Percentiles rank a stretch among this genome's conserved stretches.
phyloP scores from a whole-genome alignment of 2,888 invertebrate species.

The Agriotes lineatus region DNA sequence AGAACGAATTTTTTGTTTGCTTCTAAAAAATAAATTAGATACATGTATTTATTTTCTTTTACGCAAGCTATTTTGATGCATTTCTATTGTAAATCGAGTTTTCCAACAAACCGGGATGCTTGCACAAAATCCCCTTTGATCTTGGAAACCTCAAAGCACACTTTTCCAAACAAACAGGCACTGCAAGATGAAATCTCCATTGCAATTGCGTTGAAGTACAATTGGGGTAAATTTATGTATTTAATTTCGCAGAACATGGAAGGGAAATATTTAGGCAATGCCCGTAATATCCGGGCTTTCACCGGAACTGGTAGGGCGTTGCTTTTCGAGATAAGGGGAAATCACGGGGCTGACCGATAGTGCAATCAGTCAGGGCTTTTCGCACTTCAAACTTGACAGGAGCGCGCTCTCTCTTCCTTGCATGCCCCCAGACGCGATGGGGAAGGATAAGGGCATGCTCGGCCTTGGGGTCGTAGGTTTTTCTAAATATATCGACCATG shows the following conservation, averaged over 20 bases:
- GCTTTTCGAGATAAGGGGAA: constrained; percentile 35
- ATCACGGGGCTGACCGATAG: constrained; percentile 30
- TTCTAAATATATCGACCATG: constrained; percentile 15
- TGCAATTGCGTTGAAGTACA: constrained; percentile 8
- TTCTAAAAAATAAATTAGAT: no score
- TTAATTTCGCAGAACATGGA: constrained; percentile 41
- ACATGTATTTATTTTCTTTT: no score
- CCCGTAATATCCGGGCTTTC: constrained; percentile 38
- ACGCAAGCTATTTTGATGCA: no score
- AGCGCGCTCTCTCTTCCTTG: neutral
- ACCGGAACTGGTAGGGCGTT: constrained; percentile 22
- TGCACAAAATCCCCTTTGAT: no score
- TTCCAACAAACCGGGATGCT: no score
- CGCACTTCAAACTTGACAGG: constrained; percentile 27
- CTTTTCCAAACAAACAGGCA: neutral
- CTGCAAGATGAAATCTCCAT: neutral
- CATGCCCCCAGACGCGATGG: neutral
- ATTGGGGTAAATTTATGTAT: constrained; percentile 38
- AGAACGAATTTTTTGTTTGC: no score
- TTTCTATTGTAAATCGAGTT: no score
- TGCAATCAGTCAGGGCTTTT: constrained; percentile 32
- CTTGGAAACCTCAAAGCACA: neutral
- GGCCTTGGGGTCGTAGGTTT: constrained; percentile 4
- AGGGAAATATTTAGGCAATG: constrained; percentile 44
- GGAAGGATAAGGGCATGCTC: neutral